A percentile compares a stretch with the other conserved stretches of the same genome.
These are phyloP conservation scores for Tholera decimalis DNA, from an alignment of 2,888 invertebrate species.

Conservation along the genomic window DNA sequence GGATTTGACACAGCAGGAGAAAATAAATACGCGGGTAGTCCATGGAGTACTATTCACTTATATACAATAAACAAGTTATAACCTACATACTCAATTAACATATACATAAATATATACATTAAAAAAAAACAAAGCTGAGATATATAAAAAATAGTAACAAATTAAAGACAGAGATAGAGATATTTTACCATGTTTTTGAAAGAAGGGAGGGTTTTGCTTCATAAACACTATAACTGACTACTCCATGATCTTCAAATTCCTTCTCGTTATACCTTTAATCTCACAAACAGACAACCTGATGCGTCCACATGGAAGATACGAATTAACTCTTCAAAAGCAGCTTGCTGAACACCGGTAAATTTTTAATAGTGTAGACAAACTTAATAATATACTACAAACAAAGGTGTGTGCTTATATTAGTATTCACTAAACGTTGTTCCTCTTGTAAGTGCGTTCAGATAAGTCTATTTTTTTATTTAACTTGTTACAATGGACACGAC, in stretches of 20 bases:
- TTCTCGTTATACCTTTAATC: slow-evolving; percentile 20
- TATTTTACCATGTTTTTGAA: too few species aligned
- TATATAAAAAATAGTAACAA: too few species aligned
- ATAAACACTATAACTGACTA: background rate
- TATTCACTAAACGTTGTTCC: slow-evolving; percentile 53
- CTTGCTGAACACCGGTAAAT: slow-evolving; percentile 48
- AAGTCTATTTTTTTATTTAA: slow-evolving; percentile 31
- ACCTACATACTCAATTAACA: too few species aligned
- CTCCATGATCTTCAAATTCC: slow-evolving; percentile 29
- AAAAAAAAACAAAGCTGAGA: too few species aligned
- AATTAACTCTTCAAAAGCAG: slow-evolving; percentile 54
- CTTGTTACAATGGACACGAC: background rate
- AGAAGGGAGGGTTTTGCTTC: too few species aligned
- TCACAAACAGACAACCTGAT: slow-evolving; percentile 39
- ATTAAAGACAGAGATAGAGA: too few species aligned
- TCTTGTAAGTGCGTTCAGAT: slow-evolving; percentile 45
- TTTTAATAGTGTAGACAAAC: slow-evolving; percentile 65
- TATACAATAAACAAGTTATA: too few species aligned
- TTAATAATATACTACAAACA: slow-evolving; percentile 63
- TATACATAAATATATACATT: too few species aligned
- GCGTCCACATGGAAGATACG: slow-evolving; percentile 41
- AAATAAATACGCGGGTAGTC: too few species aligned
- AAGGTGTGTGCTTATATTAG: slow-evolving; percentile 55
- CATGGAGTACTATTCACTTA: too few species aligned
- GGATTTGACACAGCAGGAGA: too few species aligned